Conservation (phyloP, 2,797 vertebrate species). For the Lithobates pipiens region DNA sequence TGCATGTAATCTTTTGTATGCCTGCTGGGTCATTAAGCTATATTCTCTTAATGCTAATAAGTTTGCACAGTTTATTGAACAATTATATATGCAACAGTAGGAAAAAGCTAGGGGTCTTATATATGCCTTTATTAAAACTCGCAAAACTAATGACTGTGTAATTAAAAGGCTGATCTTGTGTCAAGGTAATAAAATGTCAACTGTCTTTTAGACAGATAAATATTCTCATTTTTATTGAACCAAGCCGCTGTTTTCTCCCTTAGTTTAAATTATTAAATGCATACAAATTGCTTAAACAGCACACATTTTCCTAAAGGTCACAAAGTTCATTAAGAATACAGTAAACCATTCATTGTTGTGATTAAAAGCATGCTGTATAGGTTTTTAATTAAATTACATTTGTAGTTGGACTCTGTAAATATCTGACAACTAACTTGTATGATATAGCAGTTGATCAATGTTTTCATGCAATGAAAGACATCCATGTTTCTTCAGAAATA, state of each 20-base stretch:
- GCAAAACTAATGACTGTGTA: constrained; percentile 71
- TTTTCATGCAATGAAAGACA: not conserved
- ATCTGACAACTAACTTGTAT: constrained; percentile 28
- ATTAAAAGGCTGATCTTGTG: constrained; percentile 75
- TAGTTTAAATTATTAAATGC: constrained; percentile 88
- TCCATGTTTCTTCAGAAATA: not conserved
- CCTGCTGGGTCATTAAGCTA: constrained; percentile 27
- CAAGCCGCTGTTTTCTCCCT: constrained; percentile 75
- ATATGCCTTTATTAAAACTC: constrained; percentile 78
- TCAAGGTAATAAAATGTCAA: constrained; percentile 76
- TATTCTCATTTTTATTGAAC: constrained; percentile 77
- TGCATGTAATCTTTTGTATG: not conserved
- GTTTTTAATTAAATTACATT: constrained; percentile 53
- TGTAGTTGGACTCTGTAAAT: constrained; percentile 39
- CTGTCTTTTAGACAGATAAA: constrained; percentile 76
- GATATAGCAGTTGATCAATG: not conserved
- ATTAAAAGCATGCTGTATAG: constrained; percentile 54
- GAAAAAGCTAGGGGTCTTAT: constrained; percentile 69
- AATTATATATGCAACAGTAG: constrained; percentile 71
- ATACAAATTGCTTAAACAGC: constrained; percentile 80
- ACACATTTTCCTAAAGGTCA: constrained; percentile 85
- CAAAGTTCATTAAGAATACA: constrained; percentile 83
- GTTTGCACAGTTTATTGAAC: constrained; percentile 64
- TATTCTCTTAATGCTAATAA: constrained; percentile 69
- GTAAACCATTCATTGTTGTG: constrained; percentile 78